Conservation (phyloP, 2,113 vertebrate species). For the Morphnarchus princeps region DNA sequence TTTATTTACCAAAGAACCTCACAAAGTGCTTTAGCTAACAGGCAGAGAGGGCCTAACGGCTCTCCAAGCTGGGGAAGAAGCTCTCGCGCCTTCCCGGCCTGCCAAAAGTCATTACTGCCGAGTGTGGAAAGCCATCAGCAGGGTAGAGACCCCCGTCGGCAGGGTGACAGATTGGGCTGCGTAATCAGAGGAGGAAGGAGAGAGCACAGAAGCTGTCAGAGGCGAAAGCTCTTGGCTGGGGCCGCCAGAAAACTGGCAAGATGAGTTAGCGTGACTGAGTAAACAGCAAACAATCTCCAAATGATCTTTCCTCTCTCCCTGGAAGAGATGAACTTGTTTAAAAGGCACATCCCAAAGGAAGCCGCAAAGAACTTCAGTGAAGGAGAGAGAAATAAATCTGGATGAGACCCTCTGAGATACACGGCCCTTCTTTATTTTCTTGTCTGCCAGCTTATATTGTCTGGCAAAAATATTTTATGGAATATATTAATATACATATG, state of each 20-base stretch:
- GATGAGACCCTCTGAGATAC: constrained; percentile 51
- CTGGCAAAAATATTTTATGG: constrained; percentile 60
- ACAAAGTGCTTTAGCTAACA: constrained; percentile 94
- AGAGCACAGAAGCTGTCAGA: constrained; percentile 84
- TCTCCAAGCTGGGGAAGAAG: constrained; percentile 72
- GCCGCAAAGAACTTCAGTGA: neutral
- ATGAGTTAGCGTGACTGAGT: constrained; percentile 80
- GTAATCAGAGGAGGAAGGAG: constrained; percentile 90
- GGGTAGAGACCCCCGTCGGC: constrained; percentile 91
- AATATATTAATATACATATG: constrained; percentile 65
- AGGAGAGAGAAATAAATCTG: constrained; percentile 52
- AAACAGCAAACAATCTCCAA: constrained; percentile 79
- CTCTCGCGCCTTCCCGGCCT: constrained; percentile 80
- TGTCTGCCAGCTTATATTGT: constrained; percentile 42
- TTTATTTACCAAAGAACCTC: constrained; percentile 99
- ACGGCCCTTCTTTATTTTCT: neutral
- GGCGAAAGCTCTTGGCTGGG: constrained; percentile 87
- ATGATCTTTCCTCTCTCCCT: constrained; percentile 68
- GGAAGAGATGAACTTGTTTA: constrained; percentile 63
- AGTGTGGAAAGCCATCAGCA: constrained; percentile 94
- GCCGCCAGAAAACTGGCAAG: constrained; percentile 92
- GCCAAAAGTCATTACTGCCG: constrained; percentile 98
- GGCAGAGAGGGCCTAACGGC: constrained; percentile 77
- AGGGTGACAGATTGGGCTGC: constrained; percentile 98
- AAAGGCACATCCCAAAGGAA: constrained; percentile 59